phyloP scores from a whole-genome alignment of 2,888 invertebrate species.

The Drosophila greeni region DNA sequence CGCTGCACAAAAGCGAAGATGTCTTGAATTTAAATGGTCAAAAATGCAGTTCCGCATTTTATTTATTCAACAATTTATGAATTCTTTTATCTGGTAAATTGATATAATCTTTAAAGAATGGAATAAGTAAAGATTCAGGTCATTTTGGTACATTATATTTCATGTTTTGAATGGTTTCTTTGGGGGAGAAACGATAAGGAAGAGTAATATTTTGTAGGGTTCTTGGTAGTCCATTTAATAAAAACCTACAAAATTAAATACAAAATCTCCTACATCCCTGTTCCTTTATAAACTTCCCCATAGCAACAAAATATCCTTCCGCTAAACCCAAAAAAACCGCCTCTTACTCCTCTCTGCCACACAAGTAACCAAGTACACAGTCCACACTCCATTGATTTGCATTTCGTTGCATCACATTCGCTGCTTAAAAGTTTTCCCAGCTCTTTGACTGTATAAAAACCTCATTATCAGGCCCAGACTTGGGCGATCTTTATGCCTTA shows the following conservation, averaged over 20 bases:
- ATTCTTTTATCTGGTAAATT: not conserved
- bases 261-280: too few relatives aligned
- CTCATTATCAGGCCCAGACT: slow-evolving; percentile 21
- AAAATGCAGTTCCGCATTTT: slow-evolving; percentile 5
- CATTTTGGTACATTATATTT: not conserved
- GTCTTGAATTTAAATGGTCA: not conserved
- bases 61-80: not conserved
- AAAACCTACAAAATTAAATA: too few relatives aligned
- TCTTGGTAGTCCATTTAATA: too few relatives aligned
- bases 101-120: not conserved
- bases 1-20: slow-evolving; percentile 1
- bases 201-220: too few relatives aligned
- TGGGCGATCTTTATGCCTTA: slow-evolving; percentile 18
- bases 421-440: not conserved
- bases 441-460: slow-evolving; percentile 17
- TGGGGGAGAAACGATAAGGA: too few relatives aligned
- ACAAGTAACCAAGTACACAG: not conserved
- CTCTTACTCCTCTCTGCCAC: not conserved
- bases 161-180: not conserved
- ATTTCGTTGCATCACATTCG: slow-evolving; percentile 26
- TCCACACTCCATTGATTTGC: slow-evolving; percentile 10
- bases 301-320: slow-evolving; percentile 3
- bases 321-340: not conserved
- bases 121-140: not conserved
- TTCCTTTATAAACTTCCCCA: not conserved